A percentile compares a stretch with the other conserved stretches of the same genome.
These are phyloP conservation scores for Meganola albula DNA, from an alignment of 2,888 invertebrate species.

Conservation along the genomic window DNA sequence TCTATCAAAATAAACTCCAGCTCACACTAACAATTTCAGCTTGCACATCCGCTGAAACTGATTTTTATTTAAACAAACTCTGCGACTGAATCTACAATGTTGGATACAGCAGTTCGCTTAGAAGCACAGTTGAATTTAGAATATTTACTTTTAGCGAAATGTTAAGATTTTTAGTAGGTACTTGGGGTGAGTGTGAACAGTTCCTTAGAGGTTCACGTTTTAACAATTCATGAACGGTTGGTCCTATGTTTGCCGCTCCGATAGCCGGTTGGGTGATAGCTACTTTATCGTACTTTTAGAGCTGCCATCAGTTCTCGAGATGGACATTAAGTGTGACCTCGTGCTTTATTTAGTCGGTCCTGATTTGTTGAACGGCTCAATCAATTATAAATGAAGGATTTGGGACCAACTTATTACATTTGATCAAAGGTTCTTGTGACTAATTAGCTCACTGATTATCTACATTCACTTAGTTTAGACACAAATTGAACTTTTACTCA, in stretches of 20 bases:
- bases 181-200: slow-evolving; percentile 29
- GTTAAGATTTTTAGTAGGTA: slow-evolving; percentile 16
- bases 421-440: too few species aligned
- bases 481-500: too few species aligned
- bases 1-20: slow-evolving; percentile 56
- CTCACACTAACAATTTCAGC: slow-evolving; percentile 57
- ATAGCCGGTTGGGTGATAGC: slow-evolving; percentile 48
- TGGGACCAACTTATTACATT: too few species aligned
- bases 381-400: slow-evolving; percentile 12
- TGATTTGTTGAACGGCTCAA: slow-evolving; percentile 7
- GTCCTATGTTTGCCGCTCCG: slow-evolving; percentile 46
- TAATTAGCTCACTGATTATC: too few species aligned
- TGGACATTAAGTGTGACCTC: slow-evolving; percentile 12
- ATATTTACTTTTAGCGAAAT: slow-evolving; percentile 24
- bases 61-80: slow-evolving; percentile 55
- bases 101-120: slow-evolving; percentile 29
- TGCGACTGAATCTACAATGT: slow-evolving; percentile 27
- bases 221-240: slow-evolving; percentile 59
- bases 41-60: slow-evolving; percentile 48
- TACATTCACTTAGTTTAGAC: too few species aligned
- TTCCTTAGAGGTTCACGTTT: slow-evolving; percentile 40
- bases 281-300: slow-evolving; percentile 53
- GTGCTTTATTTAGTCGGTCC: slow-evolving; percentile 11
- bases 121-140: slow-evolving; percentile 25
- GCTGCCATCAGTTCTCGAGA: slow-evolving; percentile 29